Base-by-base conservation (phyloP, 2,113 vertebrate species). In the Menidia beryllina region DNA sequence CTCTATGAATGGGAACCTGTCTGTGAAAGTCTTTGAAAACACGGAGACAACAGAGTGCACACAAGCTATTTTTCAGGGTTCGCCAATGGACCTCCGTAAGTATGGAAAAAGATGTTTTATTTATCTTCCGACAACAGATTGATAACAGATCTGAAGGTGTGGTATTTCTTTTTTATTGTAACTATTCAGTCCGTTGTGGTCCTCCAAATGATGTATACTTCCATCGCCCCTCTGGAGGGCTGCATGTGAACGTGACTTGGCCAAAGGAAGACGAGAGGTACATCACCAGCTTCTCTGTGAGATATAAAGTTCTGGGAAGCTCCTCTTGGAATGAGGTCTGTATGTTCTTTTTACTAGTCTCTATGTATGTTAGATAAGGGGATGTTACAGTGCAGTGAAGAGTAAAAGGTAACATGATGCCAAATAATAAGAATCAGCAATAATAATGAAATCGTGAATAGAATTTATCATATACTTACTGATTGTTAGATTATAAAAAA, bases 181-280 rank as follows among this genome's bases (percentile, higher is more conserved):
- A 7, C 3, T 26, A 38, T 83, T 55, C 72, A 94, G 93, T 68
- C 8, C 75, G 66, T 17, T 94, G 93, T 58, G 78, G 25, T 25
- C 89, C 90, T 50, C 89, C 87, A 1, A 0, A 0, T 7, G 6
- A 7, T 0, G 87, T 69, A 15, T 13, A 7, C 45, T 90, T 91
- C 55, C 55, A 56, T 3, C 78, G 92, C 23, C 27, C 19, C 9
- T 62, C 66, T 14, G 86, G 88, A 9, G 50, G 25, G n/a, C 69
- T 93, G 5, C 3, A 14, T 3, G 67, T 91, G 25, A 51, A 10
- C 1, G 82, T 87, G 21, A 68, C 4, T 7, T 94, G 92, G 93
- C 2, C 5, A 3, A 0, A 1, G 15, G 15, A 2, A 0, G 58
- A 85, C 4, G 25, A 1, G 0, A 65, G n/a, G 0, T 0, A 0